A percentile compares a stretch with the other conserved stretches of the same genome.
These are phyloP conservation scores for Phengaris alcon DNA, from an alignment of 2,888 invertebrate genomes.

Conservation along the genomic window DNA sequence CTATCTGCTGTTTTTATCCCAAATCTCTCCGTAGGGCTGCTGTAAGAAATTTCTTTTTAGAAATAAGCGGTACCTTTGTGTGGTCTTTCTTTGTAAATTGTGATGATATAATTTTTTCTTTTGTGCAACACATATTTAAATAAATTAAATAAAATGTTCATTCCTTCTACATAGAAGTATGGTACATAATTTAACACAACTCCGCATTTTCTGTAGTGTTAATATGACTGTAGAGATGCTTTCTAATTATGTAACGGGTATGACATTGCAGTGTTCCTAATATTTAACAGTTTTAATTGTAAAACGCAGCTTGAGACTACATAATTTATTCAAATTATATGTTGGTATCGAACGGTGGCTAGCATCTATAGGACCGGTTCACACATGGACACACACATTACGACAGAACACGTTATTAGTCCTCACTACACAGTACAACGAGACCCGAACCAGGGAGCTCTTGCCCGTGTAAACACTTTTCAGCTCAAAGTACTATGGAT, in stretches of 20 bases:
- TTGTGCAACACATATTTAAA: too few relatives aligned
- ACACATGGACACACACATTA: conserved; percentile 50
- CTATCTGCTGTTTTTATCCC: too few relatives aligned
- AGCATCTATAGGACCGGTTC: conserved; percentile 66
- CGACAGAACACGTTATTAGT: conserved; percentile 37
- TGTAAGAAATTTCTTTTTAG: too few relatives aligned
- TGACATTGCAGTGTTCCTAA: conserved; percentile 53
- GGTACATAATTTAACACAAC: background rate
- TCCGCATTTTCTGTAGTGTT: background rate
- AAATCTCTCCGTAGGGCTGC: too few relatives aligned
- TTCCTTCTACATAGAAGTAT: background rate
- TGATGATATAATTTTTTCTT: too few relatives aligned
- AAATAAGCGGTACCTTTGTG: too few relatives aligned
- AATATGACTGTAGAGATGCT: conserved; percentile 40
- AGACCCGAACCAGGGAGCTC: conserved; percentile 35
- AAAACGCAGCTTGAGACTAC: conserved; percentile 59
- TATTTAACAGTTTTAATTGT: conserved; percentile 68
- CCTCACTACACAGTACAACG: background rate
- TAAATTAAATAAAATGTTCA: too few relatives aligned
- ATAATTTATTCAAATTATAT: conserved; percentile 69
- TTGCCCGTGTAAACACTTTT: conserved; percentile 43
- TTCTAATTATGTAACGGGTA: conserved; percentile 62
- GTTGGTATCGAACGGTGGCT: conserved; percentile 63
- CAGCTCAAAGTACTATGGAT: conserved; percentile 36
- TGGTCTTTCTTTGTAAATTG: too few relatives aligned